These are phyloP conservation scores for Poecile atricapillus DNA, from an alignment of 2,113 vertebrate species.

Conservation along the genomic window DNA sequence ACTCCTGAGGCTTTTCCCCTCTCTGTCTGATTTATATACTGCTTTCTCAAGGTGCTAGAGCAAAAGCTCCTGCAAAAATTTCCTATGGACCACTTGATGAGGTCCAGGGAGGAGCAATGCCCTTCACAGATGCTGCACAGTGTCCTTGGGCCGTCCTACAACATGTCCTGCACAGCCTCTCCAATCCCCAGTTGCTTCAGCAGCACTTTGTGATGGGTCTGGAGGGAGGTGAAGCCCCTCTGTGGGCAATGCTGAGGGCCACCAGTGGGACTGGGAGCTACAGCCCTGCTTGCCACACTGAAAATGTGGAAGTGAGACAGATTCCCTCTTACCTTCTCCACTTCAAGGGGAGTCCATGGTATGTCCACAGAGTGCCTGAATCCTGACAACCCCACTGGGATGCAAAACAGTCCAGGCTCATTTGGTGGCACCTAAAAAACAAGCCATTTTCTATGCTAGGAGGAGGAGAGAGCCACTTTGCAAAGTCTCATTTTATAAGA, in stretches of 20 bases:
- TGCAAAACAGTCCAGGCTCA: not conserved
- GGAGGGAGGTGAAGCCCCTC: not conserved
- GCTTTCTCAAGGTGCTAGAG: not conserved
- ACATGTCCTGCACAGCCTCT: accelerated
- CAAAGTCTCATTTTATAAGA: not conserved
- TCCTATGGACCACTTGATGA: not conserved
- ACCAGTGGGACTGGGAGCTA: not conserved
- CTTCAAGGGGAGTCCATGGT: too few relatives aligned
- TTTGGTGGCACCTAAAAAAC: not conserved
- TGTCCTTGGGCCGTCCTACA: accelerated
- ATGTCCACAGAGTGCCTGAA: too few relatives aligned
- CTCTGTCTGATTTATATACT: not conserved
- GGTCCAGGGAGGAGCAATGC: not conserved
- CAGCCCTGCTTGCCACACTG: not conserved
- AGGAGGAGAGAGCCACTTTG: not conserved
- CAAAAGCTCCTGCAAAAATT: not conserved
- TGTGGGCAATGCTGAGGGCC: not conserved
- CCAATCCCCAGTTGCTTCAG: not conserved
- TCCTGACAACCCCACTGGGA: not conserved
- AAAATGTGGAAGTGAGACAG: accelerated
- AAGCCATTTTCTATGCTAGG: not conserved
- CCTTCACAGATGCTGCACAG: not conserved
- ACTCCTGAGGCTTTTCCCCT: not conserved
- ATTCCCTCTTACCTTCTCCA: slow-evolving; percentile 43
- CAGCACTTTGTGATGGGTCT: accelerated